These are phyloP conservation scores for Pelecanoides urinatrix DNA, from an alignment of 2,113 vertebrate genomes.

Conservation along the genomic window DNA sequence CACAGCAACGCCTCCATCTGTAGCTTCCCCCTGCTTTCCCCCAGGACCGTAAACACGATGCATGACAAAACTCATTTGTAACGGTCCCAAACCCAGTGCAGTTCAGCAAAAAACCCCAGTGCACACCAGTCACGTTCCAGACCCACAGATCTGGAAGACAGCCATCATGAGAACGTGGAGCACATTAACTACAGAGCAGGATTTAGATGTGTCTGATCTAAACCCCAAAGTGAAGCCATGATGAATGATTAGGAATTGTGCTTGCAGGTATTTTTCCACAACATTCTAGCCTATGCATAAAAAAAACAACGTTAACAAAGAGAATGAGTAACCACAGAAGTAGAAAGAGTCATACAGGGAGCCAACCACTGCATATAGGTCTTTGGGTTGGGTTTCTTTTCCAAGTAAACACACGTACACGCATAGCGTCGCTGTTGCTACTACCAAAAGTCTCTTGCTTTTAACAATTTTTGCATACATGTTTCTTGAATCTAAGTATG, in stretches of 20 bases:
- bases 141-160: constrained; percentile 9
- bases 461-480: constrained; percentile 21
- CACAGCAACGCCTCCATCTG: neutral
- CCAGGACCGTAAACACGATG: constrained; percentile 10
- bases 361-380: neutral
- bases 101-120: neutral
- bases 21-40: neutral
- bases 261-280: constrained; percentile 55
- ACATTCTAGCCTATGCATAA: constrained; percentile 43
- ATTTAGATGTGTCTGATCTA: constrained; percentile 62
- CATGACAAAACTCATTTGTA: constrained; percentile 27
- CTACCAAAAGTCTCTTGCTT: neutral
- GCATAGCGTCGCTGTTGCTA: neutral
- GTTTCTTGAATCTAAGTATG: neutral
- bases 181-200: constrained; percentile 26
- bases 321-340: neutral
- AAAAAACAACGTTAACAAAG: constrained; percentile 45
- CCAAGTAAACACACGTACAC: neutral
- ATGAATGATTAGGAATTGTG: constrained; percentile 60
- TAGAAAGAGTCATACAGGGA: constrained; percentile 55
- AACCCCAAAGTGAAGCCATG: constrained; percentile 39
- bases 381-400: neutral
- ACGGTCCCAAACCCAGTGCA: neutral
- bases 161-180: constrained; percentile 51
- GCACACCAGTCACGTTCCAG: constrained; percentile 32